A percentile compares a stretch with the other conserved stretches of the same genome.
phyloP scores from a whole-genome alignment of 2,797 vertebrate genomes.

The Denticeps clupeoides region DNA sequence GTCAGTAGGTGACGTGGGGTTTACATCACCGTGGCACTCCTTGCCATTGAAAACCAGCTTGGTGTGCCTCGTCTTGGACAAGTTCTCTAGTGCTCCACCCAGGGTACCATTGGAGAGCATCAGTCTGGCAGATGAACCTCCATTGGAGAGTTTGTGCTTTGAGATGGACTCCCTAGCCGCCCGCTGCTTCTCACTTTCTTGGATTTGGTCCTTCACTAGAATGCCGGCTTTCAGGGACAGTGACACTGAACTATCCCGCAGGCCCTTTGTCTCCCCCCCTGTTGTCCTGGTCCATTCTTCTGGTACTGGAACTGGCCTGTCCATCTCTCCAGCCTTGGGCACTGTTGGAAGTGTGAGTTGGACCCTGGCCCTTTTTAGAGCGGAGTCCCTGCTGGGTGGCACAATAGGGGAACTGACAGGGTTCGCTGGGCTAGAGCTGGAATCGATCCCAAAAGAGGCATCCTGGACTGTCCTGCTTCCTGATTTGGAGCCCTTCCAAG shows the following conservation, averaged over 20 bases:
- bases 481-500: constrained; percentile 43
- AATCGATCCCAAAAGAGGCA: neutral
- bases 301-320: constrained; percentile 20
- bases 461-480: constrained; percentile 31
- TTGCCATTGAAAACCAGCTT: constrained; percentile 39
- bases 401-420: constrained; percentile 35
- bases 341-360: constrained; percentile 23
- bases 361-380: constrained; percentile 33
- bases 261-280: constrained; percentile 39
- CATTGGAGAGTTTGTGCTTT: constrained; percentile 19
- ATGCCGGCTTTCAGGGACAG: constrained; percentile 56
- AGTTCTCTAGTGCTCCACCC: constrained; percentile 23
- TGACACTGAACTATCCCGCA: constrained; percentile 55
- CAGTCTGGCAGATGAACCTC: constrained; percentile 26
- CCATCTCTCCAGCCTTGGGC: constrained; percentile 33
- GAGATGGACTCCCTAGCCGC: constrained; percentile 21
- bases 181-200: constrained; percentile 23
- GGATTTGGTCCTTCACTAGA: constrained; percentile 58
- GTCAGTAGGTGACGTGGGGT: constrained; percentile 39
- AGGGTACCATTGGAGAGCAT: constrained; percentile 55
- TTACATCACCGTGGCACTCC: constrained; percentile 8
- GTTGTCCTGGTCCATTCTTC: constrained; percentile 33
- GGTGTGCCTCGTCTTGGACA: too few species aligned
- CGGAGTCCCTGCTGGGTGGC: constrained; percentile 52
- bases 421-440: constrained; percentile 2